These are phyloP conservation scores for Diorhabda sublineata DNA, from an alignment of 1,140 invertebrate species.

Conservation along the genomic window DNA sequence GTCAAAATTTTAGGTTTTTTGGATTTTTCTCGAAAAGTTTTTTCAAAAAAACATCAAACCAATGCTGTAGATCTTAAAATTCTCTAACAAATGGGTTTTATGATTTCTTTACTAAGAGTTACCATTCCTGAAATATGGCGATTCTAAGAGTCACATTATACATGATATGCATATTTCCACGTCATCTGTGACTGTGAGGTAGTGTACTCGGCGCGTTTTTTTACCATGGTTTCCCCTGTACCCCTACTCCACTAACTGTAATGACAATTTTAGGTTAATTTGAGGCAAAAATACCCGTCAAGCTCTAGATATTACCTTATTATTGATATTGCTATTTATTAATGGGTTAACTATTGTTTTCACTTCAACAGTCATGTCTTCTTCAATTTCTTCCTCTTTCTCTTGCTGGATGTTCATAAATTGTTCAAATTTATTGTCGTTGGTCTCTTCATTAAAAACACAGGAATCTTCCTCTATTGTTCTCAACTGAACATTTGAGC, in stretches of 20 bases:
- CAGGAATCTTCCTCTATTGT: neutral
- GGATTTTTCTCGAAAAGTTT: neutral
- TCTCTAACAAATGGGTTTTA: neutral
- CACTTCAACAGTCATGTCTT: neutral
- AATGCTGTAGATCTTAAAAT: neutral
- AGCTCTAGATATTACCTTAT: neutral
- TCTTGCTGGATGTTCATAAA: neutral
- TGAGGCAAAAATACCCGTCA: neutral
- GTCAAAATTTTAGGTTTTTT: neutral
- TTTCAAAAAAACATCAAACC: neutral
- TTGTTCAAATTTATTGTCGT: neutral
- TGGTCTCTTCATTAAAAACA: neutral
- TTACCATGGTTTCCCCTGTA: neutral
- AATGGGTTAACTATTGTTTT: neutral
- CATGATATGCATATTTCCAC: too few relatives aligned
- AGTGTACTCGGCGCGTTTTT: neutral
- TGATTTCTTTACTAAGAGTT: neutral
- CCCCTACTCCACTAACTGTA: neutral
- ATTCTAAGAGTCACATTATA: too few relatives aligned
- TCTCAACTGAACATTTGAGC: neutral
- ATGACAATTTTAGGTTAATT: neutral
- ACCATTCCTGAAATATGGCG: too few relatives aligned
- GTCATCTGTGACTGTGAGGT: too few relatives aligned
- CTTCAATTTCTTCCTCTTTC: neutral
- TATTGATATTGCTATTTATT: neutral